Evolutionary conservation across 2,797 vertebrate genomes (phyloP).

Genomic region (Novumbra hubbsi): DNA sequence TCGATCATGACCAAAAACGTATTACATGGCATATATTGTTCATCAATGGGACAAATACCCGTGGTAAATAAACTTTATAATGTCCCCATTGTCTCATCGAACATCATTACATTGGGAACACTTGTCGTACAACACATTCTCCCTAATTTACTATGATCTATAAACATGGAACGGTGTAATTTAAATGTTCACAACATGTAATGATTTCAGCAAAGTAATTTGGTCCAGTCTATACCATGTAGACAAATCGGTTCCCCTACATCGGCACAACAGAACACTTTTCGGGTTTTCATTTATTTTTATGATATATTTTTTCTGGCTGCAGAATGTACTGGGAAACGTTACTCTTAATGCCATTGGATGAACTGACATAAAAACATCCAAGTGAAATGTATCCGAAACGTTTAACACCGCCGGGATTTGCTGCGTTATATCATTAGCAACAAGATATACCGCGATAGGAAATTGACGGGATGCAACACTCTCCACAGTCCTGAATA

Average conservation of each 20-base stretch:
- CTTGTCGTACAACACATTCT: background rate
- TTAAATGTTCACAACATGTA: background rate
- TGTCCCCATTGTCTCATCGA: background rate
- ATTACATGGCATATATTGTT: background rate
- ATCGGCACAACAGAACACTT: background rate
- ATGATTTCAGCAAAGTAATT: background rate
- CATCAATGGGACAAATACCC: background rate
- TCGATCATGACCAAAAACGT: background rate
- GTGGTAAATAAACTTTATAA: background rate
- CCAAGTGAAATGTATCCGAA: constrained; percentile 36
- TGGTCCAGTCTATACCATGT: background rate
- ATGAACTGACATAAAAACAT: constrained; percentile 17
- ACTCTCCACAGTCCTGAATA: constrained; percentile 15
- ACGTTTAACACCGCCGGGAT: constrained; percentile 46
- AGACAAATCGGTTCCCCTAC: background rate
- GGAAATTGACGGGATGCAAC: constrained; percentile 46
- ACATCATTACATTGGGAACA: background rate
- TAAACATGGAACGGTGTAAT: background rate
- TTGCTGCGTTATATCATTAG: constrained; percentile 62
- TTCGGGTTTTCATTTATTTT: no score
- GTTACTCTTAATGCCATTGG: background rate
- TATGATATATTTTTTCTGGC: no score
- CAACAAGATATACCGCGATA: constrained; percentile 37
- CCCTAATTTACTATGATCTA: background rate
- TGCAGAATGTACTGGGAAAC: no score